Percentiles rank a stretch among this genome's conserved stretches.
These are phyloP conservation scores for Tuberolachnus salignus DNA, from an alignment of 2,888 invertebrate species.

Conservation along the genomic window DNA sequence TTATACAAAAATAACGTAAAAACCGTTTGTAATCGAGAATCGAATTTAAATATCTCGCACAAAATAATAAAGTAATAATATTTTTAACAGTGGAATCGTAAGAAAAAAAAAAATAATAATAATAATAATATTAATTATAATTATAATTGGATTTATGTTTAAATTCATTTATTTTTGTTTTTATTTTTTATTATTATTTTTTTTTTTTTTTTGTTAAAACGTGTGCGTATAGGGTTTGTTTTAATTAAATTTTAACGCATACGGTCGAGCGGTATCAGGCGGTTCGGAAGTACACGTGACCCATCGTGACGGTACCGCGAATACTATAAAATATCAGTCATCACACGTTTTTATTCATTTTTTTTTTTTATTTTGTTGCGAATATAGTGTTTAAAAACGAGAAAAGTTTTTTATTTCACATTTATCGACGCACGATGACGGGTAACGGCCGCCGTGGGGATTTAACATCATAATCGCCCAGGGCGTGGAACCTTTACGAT, in stretches of 20 bases:
- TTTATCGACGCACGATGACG: neutral
- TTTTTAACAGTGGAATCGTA: neutral
- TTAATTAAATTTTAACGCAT: constrained; percentile 41
- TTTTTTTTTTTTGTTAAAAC: constrained; percentile 22
- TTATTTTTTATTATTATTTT: neutral
- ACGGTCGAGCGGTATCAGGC: constrained; percentile 8
- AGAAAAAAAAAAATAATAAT: neutral
- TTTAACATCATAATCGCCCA: too few relatives aligned
- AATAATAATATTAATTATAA: too few relatives aligned
- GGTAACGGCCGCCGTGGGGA: too few relatives aligned
- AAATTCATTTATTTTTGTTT: too few relatives aligned
- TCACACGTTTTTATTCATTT: neutral
- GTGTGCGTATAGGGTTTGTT: constrained; percentile 1
- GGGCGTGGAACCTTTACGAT: too few relatives aligned
- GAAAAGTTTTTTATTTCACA: neutral
- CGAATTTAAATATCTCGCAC: too few relatives aligned
- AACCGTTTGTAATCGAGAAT: too few relatives aligned
- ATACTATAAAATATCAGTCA: neutral
- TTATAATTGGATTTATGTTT: too few relatives aligned
- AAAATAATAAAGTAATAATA: too few relatives aligned
- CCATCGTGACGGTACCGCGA: neutral
- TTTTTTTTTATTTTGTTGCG: neutral
- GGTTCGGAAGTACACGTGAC: constrained; percentile 30
- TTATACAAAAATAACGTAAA: too few relatives aligned
- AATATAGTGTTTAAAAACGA: constrained; percentile 6